Percentiles rank a stretch among this genome's conserved stretches.
These are phyloP conservation scores for Megalops atlanticus DNA, from an alignment of 2,113 vertebrate genomes.

Conservation along the genomic window DNA sequence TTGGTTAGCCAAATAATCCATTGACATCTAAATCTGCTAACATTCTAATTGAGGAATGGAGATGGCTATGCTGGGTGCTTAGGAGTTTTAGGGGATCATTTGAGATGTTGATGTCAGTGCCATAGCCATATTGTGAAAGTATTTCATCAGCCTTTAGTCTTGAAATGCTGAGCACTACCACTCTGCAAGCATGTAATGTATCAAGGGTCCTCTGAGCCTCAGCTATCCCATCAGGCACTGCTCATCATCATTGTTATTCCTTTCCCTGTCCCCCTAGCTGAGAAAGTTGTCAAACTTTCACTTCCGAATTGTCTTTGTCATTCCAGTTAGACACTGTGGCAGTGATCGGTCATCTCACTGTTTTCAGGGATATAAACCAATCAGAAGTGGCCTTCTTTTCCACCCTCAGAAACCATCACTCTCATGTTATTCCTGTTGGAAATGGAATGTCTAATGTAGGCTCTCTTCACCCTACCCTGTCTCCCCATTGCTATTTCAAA, in stretches of 20 bases:
- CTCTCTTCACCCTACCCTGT: conserved; percentile 32
- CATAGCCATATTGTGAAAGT: neutral
- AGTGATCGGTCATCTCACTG: conserved; percentile 37
- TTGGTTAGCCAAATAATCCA: neutral
- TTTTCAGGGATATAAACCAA: conserved; percentile 17
- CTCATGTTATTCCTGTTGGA: conserved; percentile 17
- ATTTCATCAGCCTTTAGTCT: neutral
- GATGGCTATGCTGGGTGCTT: neutral
- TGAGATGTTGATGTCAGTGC: neutral
- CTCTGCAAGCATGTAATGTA: too few relatives aligned
- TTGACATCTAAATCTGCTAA: neutral
- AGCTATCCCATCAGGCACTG: neutral
- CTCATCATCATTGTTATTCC: conserved; percentile 53
- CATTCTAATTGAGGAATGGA: neutral
- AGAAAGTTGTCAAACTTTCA: conserved; percentile 57
- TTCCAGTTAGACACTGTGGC: conserved; percentile 34
- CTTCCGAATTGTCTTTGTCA: conserved; percentile 26
- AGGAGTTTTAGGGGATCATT: too few relatives aligned
- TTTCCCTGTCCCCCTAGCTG: conserved; percentile 38
- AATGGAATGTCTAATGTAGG: conserved; percentile 52
- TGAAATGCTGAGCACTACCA: too few relatives aligned
- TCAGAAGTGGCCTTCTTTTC: conserved; percentile 29
- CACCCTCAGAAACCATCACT: conserved; percentile 30
- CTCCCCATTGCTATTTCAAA: conserved; percentile 52
- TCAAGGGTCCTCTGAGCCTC: neutral